Evolutionary conservation across 2,888 invertebrate genomes (phyloP).

Genomic region (Napeogenes inachia): DNA sequence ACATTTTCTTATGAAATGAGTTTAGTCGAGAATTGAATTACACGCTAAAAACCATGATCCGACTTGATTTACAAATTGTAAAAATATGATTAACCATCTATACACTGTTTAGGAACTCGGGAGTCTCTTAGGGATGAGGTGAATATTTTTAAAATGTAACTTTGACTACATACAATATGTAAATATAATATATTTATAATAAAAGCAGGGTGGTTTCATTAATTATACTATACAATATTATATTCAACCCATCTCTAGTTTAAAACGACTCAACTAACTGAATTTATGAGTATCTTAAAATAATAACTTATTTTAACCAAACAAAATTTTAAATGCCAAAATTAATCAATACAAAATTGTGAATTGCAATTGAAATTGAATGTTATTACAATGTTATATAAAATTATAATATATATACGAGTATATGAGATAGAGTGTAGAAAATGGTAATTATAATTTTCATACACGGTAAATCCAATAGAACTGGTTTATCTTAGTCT

Average conservation of each 20-base stretch:
- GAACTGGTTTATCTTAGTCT: conserved; percentile 38
- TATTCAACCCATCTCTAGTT: conserved; percentile 49
- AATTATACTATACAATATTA: conserved; percentile 29
- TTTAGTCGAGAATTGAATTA: not conserved
- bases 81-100: conserved; percentile 55
- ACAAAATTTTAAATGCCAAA: conserved; percentile 26
- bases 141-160: conserved; percentile 31
- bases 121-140: conserved; percentile 52
- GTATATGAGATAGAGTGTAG: conserved; percentile 72
- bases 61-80: conserved; percentile 50
- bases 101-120: conserved; percentile 57
- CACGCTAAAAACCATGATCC: conserved; percentile 13
- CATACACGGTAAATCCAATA: conserved; percentile 67
- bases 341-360: conserved; percentile 43
- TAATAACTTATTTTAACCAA: conserved; percentile 39
- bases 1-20: not conserved
- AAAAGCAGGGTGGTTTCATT: conserved; percentile 28
- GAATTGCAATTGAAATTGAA: conserved; percentile 13
- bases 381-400: conserved; percentile 18
- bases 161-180: conserved; percentile 22
- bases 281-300: conserved; percentile 42
- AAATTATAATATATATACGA: conserved; percentile 24
- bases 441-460: conserved; percentile 52
- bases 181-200: conserved; percentile 17
- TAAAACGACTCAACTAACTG: conserved; percentile 36